These are phyloP conservation scores for Coptodon bakossiorum DNA, from an alignment of 2,113 vertebrate species.

Conservation along the genomic window DNA sequence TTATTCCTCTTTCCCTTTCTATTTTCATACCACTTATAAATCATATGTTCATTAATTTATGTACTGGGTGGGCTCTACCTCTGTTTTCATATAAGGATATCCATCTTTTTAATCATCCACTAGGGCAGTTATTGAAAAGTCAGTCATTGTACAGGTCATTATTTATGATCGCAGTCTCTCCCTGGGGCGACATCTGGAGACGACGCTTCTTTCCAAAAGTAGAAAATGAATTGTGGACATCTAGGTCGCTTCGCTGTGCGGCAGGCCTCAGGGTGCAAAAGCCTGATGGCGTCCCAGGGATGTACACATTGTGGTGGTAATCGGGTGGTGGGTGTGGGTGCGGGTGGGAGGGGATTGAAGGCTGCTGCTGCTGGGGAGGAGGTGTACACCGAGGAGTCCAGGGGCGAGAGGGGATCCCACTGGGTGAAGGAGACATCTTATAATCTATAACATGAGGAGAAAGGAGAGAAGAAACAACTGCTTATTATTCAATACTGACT, in stretches of 20 bases:
- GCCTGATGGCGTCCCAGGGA: slow-evolving; percentile 81
- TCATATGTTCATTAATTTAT: background rate
- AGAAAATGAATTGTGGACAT: slow-evolving; percentile 86
- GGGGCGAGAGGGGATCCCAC: slow-evolving; percentile 64
- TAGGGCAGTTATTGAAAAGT: background rate
- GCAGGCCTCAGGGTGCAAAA: slow-evolving; percentile 77
- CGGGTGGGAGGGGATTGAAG: slow-evolving; percentile 51
- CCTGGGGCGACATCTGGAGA: slow-evolving; percentile 77
- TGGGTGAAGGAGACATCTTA: slow-evolving; percentile 74
- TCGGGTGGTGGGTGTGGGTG: slow-evolving; percentile 73
- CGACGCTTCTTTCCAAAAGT: slow-evolving; percentile 89
- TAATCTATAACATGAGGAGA: slow-evolving; percentile 64
- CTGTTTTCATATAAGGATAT: background rate
- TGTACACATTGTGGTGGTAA: slow-evolving; percentile 90
- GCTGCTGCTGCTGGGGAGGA: slow-evolving; percentile 67
- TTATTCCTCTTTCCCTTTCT: background rate
- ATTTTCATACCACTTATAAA: background rate
- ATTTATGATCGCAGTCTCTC: slow-evolving; percentile 80
- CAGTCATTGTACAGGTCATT: slow-evolving; percentile 81
- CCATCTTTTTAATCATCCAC: background rate
- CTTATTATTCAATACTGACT: slow-evolving; percentile 7
- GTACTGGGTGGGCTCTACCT: background rate
- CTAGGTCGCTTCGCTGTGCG: slow-evolving; percentile 69
- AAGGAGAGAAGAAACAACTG: background rate
- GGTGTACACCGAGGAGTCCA: slow-evolving; percentile 83